Percentiles rank a stretch among this genome's conserved stretches.
Conservation (phyloP, 2,888 invertebrate species). For the Drosophila demipolita region DNA sequence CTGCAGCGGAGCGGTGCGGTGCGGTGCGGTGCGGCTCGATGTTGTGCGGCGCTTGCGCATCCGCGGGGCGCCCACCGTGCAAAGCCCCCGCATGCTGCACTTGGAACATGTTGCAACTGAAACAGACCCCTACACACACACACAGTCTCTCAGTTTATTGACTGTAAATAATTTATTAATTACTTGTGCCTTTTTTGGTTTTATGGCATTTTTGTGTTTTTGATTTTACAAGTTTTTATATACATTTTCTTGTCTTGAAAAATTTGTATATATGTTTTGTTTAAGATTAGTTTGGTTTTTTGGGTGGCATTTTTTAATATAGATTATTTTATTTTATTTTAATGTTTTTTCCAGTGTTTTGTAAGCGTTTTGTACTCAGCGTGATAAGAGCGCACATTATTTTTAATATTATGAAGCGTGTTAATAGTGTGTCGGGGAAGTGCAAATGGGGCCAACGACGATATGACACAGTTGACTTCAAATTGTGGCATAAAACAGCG, state of each 20-base stretch:
- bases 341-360: slow-evolving; percentile 51
- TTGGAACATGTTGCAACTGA: slow-evolving; percentile 63
- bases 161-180: slow-evolving; percentile 81
- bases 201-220: slow-evolving; percentile 45
- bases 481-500: slow-evolving; percentile 11
- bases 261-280: not conserved
- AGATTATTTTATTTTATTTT: slow-evolving; percentile 38
- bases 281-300: slow-evolving; percentile 42
- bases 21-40: not conserved
- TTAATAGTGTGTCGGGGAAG: slow-evolving; percentile 23
- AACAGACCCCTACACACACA: slow-evolving; percentile 37
- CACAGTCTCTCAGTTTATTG: slow-evolving; percentile 62
- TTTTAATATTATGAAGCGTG: slow-evolving; percentile 20
- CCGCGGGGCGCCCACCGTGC: slow-evolving; percentile 63
- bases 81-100: slow-evolving; percentile 24
- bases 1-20: not conserved
- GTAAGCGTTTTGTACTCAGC: slow-evolving; percentile 41
- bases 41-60: slow-evolving; percentile 71
- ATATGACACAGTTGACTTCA: slow-evolving; percentile 37
- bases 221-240: slow-evolving; percentile 24
- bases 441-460: slow-evolving; percentile 50
- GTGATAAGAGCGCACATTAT: slow-evolving; percentile 17
- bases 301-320: slow-evolving; percentile 66
- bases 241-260: slow-evolving; percentile 39
- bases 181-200: slow-evolving; percentile 54